A percentile compares a stretch with the other conserved stretches of the same genome.
These are phyloP conservation scores for Lemur catta DNA, from an alignment of 2,797 vertebrate species.

Conservation along the genomic window DNA sequence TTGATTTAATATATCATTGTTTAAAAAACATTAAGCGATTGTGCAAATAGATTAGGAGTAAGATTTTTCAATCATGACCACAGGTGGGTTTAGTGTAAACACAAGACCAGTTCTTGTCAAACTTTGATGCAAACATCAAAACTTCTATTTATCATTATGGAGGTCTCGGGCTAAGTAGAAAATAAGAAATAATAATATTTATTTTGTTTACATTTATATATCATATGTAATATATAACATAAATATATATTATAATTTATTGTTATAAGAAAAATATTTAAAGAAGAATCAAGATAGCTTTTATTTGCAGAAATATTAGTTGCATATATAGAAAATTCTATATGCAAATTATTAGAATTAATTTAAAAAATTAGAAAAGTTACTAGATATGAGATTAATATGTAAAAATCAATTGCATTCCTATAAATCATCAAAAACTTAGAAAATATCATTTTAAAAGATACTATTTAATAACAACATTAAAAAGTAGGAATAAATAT, in stretches of 20 bases:
- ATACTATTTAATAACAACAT: neutral
- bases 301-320: neutral
- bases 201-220: neutral
- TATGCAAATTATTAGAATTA: neutral
- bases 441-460: neutral
- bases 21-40: neutral
- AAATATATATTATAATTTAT: neutral
- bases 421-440: neutral
- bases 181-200: neutral
- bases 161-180: neutral
- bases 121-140: neutral
- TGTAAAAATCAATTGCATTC: neutral
- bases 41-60: neutral
- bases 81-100: neutral
- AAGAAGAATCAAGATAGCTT: neutral
- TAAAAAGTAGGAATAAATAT: neutral
- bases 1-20: neutral
- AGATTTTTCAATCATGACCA: neutral
- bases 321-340: neutral
- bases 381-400: neutral
- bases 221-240: neutral
- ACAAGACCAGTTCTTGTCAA: neutral
- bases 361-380: neutral
- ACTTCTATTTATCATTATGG: neutral
- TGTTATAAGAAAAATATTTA: neutral